phyloP scores from a whole-genome alignment of 2,113 vertebrate genomes.

The Sula dactylatra region DNA sequence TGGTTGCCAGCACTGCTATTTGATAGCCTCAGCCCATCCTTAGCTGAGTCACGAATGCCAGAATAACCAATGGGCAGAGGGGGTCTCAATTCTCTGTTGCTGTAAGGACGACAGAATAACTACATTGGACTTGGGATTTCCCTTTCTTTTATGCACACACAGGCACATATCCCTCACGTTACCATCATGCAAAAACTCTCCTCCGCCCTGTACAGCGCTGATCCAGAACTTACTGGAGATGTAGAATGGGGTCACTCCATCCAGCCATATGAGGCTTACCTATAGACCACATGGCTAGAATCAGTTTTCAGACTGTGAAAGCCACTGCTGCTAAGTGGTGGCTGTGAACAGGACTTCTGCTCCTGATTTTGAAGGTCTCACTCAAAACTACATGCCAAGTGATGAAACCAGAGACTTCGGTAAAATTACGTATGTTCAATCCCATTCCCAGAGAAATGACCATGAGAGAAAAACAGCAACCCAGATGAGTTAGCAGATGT shows the following conservation, averaged over 20 bases:
- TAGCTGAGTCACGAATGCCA: background rate
- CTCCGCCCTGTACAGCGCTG: background rate
- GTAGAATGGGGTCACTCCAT: background rate
- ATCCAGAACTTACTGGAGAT: background rate
- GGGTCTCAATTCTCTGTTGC: background rate
- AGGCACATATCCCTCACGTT: background rate
- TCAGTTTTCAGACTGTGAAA: background rate
- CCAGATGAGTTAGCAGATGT: background rate
- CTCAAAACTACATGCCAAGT: background rate
- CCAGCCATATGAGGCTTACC: background rate
- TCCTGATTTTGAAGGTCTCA: background rate
- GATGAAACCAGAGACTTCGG: background rate
- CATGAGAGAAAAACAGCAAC: background rate
- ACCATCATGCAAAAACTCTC: background rate
- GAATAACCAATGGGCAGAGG: background rate
- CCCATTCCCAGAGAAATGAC: background rate
- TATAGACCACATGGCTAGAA: background rate
- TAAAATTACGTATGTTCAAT: background rate
- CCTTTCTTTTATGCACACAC: background rate
- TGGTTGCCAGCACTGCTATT: background rate
- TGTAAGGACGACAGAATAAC: background rate
- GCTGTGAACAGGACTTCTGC: background rate
- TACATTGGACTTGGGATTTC: background rate
- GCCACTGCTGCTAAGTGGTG: background rate
- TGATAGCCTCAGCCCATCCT: background rate